Percentiles rank a stretch among this genome's conserved stretches.
Evolutionary conservation across 2,888 invertebrate genomes (phyloP).

Genomic region (Alsophila aescularia): DNA sequence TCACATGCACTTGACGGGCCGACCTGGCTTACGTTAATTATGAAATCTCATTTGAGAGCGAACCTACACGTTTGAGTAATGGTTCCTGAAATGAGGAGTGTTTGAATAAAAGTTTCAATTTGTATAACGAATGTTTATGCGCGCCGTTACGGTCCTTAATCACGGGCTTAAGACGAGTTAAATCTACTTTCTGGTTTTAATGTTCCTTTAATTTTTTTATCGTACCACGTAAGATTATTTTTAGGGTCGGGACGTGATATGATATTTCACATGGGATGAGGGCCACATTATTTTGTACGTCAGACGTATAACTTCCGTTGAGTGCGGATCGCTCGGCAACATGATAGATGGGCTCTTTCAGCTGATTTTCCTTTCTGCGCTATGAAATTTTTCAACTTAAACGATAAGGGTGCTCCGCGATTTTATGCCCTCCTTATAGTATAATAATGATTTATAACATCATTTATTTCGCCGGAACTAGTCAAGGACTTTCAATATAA

Average conservation of each 20-base stretch:
- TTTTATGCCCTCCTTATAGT: constrained; percentile 59
- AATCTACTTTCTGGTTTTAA: background rate
- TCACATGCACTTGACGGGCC: constrained; percentile 82
- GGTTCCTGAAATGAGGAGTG: constrained; percentile 70
- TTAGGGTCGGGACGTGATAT: constrained; percentile 15
- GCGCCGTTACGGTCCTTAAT: constrained; percentile 17
- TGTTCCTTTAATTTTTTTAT: background rate
- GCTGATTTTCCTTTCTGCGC: constrained; percentile 67
- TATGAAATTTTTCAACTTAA: constrained; percentile 75
- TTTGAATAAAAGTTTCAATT: constrained; percentile 69
- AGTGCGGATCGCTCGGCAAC: constrained; percentile 55
- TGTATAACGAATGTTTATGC: constrained; percentile 49
- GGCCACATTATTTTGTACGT: constrained; percentile 65
- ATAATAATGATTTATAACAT: constrained; percentile 67
- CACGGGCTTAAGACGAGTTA: background rate
- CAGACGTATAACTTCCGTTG: constrained; percentile 64
- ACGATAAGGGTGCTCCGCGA: constrained; percentile 66
- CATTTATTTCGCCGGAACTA: constrained; percentile 50
- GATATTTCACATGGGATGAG: constrained; percentile 43
- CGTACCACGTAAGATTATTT: background rate
- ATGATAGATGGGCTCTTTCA: constrained; percentile 71
- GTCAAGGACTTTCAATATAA: constrained; percentile 52
- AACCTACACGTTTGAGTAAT: constrained; percentile 78
- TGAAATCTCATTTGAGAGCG: constrained; percentile 81
- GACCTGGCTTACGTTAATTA: constrained; percentile 82